phyloP scores from a whole-genome alignment of 2,888 invertebrate genomes.

The Mimachlamys varia region DNA sequence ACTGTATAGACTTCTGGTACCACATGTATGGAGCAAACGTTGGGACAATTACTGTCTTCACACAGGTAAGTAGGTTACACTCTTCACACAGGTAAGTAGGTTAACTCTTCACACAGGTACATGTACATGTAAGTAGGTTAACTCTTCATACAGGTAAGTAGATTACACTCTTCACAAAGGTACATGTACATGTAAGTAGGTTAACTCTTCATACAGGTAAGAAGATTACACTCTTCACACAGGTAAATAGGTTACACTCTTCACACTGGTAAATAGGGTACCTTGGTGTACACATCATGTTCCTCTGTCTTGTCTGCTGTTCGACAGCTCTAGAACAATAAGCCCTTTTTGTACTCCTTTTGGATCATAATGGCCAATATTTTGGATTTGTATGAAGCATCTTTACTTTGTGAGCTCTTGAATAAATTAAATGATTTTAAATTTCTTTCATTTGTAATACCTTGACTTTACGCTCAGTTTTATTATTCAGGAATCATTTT shows the following conservation, averaged over 20 bases:
- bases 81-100: not conserved
- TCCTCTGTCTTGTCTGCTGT: too few species aligned
- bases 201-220: not conserved
- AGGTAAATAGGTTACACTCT: not conserved
- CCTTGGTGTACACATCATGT: too few species aligned
- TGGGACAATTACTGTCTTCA: not conserved
- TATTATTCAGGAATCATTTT: too few species aligned
- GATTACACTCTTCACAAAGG: not conserved
- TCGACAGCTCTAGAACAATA: too few species aligned
- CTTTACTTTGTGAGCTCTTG: too few species aligned
- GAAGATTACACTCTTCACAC: not conserved
- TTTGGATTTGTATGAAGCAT: too few species aligned
- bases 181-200: not conserved
- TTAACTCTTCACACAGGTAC: not conserved
- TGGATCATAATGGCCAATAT: too few species aligned
- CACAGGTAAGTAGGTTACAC: not conserved
- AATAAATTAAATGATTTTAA: too few species aligned
- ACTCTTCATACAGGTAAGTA: not conserved
- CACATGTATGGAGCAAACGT: not conserved
- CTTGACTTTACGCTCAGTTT: too few species aligned
- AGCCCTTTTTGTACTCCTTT: too few species aligned
- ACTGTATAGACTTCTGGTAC: not conserved
- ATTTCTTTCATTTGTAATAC: too few species aligned
- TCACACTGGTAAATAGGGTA: too few species aligned
- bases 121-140: not conserved